These are phyloP conservation scores for Lepidochrysops patricia DNA, from an alignment of 2,888 invertebrate species.

Conservation along the genomic window DNA sequence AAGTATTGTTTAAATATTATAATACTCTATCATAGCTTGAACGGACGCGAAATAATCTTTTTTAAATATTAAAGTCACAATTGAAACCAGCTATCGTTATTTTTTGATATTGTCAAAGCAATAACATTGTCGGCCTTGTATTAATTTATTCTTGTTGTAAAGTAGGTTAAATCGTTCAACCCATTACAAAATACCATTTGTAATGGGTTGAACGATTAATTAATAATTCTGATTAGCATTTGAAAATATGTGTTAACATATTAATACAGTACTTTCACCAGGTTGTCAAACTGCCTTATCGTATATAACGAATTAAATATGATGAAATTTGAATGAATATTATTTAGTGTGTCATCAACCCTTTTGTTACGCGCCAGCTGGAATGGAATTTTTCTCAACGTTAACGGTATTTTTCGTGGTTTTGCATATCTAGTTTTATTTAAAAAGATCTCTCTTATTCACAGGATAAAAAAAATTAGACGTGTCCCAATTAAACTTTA, in stretches of 20 bases:
- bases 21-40: too few relatives aligned
- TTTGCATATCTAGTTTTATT: neutral
- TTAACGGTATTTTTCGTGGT: neutral
- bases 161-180: too few relatives aligned
- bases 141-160: too few relatives aligned
- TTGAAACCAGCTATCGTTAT: too few relatives aligned
- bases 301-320: neutral
- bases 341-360: neutral
- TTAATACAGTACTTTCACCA: neutral
- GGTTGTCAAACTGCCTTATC: neutral
- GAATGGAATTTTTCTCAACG: neutral
- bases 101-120: too few relatives aligned
- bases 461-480: neutral
- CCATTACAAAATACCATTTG: too few relatives aligned
- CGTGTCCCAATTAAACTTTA: slow-evolving; percentile 24
- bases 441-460: neutral
- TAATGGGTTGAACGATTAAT: too few relatives aligned
- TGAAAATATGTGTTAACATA: neutral
- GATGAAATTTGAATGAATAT: neutral
- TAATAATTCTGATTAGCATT: too few relatives aligned
- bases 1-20: too few relatives aligned
- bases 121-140: too few relatives aligned
- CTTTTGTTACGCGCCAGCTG: neutral
- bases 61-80: too few relatives aligned
- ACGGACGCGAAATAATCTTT: too few relatives aligned